phyloP scores from a whole-genome alignment of 2,797 vertebrate species.

The Diceros bicornis region DNA sequence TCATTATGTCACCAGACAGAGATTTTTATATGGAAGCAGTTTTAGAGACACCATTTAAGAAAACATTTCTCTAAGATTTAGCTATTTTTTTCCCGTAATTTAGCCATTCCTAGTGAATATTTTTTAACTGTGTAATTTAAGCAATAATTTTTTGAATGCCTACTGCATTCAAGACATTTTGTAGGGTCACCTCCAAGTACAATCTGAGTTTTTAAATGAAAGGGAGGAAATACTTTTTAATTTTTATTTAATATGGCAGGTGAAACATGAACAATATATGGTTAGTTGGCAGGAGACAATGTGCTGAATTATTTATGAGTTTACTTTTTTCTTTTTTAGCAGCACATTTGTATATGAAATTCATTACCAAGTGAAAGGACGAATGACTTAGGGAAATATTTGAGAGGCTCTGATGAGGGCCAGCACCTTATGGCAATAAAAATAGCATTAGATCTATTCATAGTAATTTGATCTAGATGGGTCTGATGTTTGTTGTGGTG shows the following conservation, averaged over 20 bases:
- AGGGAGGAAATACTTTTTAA: constrained; percentile 47
- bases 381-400: not conserved
- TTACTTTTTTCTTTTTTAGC: not conserved
- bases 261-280: constrained; percentile 62
- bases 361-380: not conserved
- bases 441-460: not conserved
- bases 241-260: constrained; percentile 77
- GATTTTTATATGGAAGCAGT: not conserved
- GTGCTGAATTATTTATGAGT: constrained; percentile 76
- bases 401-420: not conserved
- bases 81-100: not conserved
- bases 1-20: not conserved
- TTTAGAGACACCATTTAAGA: not conserved
- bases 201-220: constrained; percentile 47
- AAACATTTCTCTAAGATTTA: constrained; percentile 1
- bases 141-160: not conserved
- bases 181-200: not conserved
- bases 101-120: not conserved
- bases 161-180: not conserved
- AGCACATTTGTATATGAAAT: constrained; percentile 56
- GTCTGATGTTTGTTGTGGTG: not conserved
- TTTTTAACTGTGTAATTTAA: constrained; percentile 26
- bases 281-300: constrained; percentile 58
- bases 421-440: not conserved
- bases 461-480: not conserved